Base-by-base conservation (phyloP, 2,888 invertebrate species). In the Cryptosula pallasiana region DNA sequence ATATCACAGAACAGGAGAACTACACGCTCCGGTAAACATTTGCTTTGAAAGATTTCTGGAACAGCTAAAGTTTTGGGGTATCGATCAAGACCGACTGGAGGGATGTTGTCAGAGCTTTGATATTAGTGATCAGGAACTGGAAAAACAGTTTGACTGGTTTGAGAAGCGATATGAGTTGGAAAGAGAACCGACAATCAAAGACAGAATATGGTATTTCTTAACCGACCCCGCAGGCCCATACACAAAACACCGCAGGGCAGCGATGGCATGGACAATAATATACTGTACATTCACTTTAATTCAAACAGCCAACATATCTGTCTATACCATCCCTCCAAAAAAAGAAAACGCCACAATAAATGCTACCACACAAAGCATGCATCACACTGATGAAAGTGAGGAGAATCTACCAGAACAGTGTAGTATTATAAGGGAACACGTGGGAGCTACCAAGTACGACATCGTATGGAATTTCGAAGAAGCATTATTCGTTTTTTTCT, bases 1-100 rank as follows among this genome's bases (percentile, higher is more conserved):
- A 9, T 63, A 29, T n/a, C 63, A 63, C 63, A 25, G 63, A 63
- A 63, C 63, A 13, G 63, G 63, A 32, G 34, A 27, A 63, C 63
- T 63, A 29, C 63, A 63, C n/a, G 63, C 27, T 63, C 63, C 63
- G 13, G 13, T 5, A 32, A 63, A 63, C 32, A 63, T 63, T 13
- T 63, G 63, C 27, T 63, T 13, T 13, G 3, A 32, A 32, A 63
- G 25, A 63, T 34, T 63, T 32, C 2, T 9, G 3, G 27, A 63
- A 34, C 63, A 63, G 32, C 63, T 63, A 27, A 5, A 63, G 34
- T 63, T 32, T 32, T 63, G 63, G 63, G 32, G 32, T 32, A 32
- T 63, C 9, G 34, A 63, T 9, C 3, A 29, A 16, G 13, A 13
- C 25, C 29, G 13, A 32, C 20, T 63, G 32, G 34, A 63, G n/a